Conservation (phyloP, 2,888 invertebrate species). For the Tortricodes alternella region DNA sequence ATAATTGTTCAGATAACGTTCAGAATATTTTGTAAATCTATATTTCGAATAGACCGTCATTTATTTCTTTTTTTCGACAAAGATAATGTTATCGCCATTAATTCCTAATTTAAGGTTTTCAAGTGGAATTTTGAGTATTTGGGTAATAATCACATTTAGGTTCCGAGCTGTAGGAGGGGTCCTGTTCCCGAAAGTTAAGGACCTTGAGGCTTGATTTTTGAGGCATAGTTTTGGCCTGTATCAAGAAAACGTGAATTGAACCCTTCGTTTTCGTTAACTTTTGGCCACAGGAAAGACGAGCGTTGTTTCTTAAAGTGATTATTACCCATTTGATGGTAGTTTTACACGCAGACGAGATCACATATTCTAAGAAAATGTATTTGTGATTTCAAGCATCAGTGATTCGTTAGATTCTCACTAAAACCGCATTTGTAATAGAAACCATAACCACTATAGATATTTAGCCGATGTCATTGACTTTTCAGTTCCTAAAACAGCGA, state of each 20-base stretch:
- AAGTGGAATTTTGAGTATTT: not conserved
- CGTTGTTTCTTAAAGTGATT: no score
- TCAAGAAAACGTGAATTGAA: no score
- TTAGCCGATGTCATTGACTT: conserved; percentile 56
- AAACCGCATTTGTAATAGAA: conserved; percentile 22
- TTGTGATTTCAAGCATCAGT: conserved; percentile 45
- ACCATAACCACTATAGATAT: conserved; percentile 12
- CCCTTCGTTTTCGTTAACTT: no score
- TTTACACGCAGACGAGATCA: not conserved
- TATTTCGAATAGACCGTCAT: conserved; percentile 64
- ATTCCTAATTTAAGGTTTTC: conserved; percentile 24
- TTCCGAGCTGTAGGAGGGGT: no score
- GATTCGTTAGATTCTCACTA: conserved; percentile 1
- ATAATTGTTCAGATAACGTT: conserved; percentile 62
- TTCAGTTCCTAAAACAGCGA: conserved; percentile 49
- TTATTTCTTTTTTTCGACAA: conserved; percentile 53
- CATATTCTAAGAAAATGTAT: not conserved
- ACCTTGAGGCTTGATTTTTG: no score
- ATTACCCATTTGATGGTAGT: no score
- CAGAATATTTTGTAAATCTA: conserved; percentile 52
- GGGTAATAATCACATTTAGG: no score
- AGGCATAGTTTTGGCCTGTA: no score
- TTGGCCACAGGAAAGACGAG: no score
- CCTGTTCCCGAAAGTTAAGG: no score
- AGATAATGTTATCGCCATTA: conserved; percentile 62